Percentiles rank a stretch among this genome's conserved stretches.
These are phyloP conservation scores for Lysandra coridon DNA, from an alignment of 2,888 invertebrate genomes.

Conservation along the genomic window DNA sequence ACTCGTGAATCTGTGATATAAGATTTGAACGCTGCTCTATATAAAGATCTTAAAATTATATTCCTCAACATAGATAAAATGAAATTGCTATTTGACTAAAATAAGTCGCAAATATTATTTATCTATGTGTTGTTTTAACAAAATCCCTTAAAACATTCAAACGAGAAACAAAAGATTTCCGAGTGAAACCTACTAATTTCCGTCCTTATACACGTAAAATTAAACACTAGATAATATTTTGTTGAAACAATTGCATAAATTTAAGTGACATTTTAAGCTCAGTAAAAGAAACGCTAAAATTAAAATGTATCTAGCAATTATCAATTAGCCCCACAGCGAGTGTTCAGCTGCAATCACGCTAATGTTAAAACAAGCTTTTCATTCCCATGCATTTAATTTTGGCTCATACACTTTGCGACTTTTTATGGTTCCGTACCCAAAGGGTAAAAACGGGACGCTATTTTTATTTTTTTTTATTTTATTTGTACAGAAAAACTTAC, in stretches of 20 bases:
- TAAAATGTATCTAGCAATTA: conserved; percentile 21
- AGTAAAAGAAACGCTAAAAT: not conserved
- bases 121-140: too few relatives aligned
- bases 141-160: too few relatives aligned
- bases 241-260: not conserved
- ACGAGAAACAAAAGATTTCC: not conserved
- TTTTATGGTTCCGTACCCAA: not conserved
- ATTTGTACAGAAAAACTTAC: too few relatives aligned
- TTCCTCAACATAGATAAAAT: too few relatives aligned
- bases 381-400: not conserved
- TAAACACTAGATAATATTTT: not conserved
- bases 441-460: too few relatives aligned
- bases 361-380: not conserved
- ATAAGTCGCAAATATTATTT: too few relatives aligned
- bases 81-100: too few relatives aligned
- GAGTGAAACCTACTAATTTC: not conserved
- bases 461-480: too few relatives aligned
- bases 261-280: not conserved
- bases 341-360: conserved; percentile 7
- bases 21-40: too few relatives aligned
- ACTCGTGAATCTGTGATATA: too few relatives aligned
- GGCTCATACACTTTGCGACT: not conserved
- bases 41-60: too few relatives aligned
- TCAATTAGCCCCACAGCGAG: conserved; percentile 1
- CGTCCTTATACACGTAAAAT: too few relatives aligned